Evolutionary conservation across 1,140 invertebrate species (phyloP).

Genomic region (Anthonomus grandis): DNA sequence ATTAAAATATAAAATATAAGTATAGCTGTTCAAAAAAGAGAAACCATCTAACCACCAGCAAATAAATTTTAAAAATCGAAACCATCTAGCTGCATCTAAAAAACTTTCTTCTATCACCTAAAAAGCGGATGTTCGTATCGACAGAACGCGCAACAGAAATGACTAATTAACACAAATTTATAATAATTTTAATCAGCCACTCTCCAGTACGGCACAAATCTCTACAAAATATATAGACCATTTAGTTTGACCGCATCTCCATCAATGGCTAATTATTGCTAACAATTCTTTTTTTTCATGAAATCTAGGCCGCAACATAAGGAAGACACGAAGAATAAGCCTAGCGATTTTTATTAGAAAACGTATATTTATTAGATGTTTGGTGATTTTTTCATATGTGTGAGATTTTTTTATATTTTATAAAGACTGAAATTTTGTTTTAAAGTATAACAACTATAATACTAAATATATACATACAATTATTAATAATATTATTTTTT

Average conservation of each 20-base stretch:
- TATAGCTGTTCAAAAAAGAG: too few species aligned
- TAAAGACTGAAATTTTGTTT: too few species aligned
- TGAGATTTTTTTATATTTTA: too few species aligned
- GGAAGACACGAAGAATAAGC: background rate
- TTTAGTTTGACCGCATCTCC: slow-evolving; percentile 15
- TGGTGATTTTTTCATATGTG: too few species aligned
- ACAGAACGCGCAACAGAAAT: background rate
- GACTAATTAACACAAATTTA: slow-evolving; percentile 13
- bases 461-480: too few species aligned
- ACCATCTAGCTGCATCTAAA: too few species aligned
- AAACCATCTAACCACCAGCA: too few species aligned
- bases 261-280: slow-evolving; percentile 10
- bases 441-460: too few species aligned
- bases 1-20: too few species aligned
- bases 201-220: slow-evolving; percentile 2
- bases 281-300: slow-evolving; percentile 8
- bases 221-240: slow-evolving; percentile 21
- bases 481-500: too few species aligned
- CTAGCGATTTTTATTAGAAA: slow-evolving; percentile 4
- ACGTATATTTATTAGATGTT: too few species aligned
- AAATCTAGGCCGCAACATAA: slow-evolving; percentile 5
- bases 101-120: slow-evolving; percentile 2
- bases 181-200: slow-evolving; percentile 9
- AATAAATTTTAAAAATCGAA: too few species aligned
- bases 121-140: slow-evolving; percentile 4